phyloP scores from a whole-genome alignment of 2,888 invertebrate genomes.

The Sphecodes monilicornis region DNA sequence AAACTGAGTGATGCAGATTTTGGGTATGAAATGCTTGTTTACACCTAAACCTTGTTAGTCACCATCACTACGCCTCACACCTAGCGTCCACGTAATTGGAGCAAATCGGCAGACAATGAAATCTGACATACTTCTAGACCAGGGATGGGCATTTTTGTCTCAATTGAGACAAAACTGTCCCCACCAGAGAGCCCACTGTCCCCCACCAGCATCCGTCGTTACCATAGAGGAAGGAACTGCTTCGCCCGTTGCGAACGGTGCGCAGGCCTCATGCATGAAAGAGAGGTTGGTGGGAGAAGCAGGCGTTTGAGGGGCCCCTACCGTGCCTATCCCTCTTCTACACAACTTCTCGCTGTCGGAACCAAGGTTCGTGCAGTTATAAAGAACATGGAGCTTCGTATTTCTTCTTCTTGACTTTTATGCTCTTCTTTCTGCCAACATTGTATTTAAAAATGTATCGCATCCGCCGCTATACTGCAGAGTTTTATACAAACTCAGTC shows the following conservation, averaged over 20 bases:
- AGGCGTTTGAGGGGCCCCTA: too few relatives aligned
- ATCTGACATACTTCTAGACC: neutral
- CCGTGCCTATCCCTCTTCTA: too few relatives aligned
- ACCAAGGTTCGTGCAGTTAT: neutral
- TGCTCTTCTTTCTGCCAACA: neutral
- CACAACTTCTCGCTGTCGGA: neutral
- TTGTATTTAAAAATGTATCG: neutral
- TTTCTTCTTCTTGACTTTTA: neutral
- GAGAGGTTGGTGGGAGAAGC: too few relatives aligned
- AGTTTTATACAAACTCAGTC: neutral
- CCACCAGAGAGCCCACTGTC: too few relatives aligned
- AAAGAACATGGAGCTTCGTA: neutral
- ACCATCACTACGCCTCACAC: neutral
- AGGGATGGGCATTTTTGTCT: too few relatives aligned
- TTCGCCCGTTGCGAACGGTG: too few relatives aligned
- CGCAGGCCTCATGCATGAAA: too few relatives aligned
- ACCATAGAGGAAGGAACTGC: too few relatives aligned
- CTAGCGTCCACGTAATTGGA: neutral
- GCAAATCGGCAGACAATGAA: slow-evolving; percentile 9
- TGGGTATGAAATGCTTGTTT: neutral
- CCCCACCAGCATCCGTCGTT: too few relatives aligned
- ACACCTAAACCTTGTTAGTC: neutral
- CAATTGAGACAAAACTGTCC: too few relatives aligned
- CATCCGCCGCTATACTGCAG: neutral
- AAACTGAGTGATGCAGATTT: neutral